A percentile compares a stretch with the other conserved stretches of the same genome.
Conservation (phyloP, 2,888 invertebrate genomes). For the Harpalus rubripes region DNA sequence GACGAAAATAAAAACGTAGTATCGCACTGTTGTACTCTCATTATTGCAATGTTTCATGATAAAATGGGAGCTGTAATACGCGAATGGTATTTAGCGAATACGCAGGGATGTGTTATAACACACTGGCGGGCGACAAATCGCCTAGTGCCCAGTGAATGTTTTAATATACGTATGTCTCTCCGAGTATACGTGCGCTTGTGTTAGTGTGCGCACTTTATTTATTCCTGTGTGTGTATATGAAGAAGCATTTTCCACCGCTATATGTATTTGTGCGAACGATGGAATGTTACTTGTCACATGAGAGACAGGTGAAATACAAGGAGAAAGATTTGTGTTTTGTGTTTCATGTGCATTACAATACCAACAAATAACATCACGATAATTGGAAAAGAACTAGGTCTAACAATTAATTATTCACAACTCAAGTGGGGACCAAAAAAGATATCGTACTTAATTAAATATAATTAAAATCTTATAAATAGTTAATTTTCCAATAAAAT, state of each 20-base stretch:
- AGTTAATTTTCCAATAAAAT: too few relatives aligned
- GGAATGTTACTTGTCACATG: constrained; percentile 27
- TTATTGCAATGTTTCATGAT: constrained; percentile 67
- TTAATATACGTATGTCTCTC: constrained; percentile 29
- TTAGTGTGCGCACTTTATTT: constrained; percentile 11
- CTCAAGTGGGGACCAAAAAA: too few relatives aligned
- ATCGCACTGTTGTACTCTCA: constrained; percentile 65
- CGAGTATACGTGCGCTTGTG: neutral
- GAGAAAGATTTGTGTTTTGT: constrained; percentile 32
- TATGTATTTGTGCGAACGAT: neutral
- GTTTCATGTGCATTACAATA: neutral
- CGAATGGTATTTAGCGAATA: constrained; percentile 65
- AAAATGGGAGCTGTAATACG: constrained; percentile 65
- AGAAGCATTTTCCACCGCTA: neutral
- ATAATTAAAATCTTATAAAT: too few relatives aligned
- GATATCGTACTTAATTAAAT: too few relatives aligned
- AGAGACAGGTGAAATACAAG: constrained; percentile 5
- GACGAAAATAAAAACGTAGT: constrained; percentile 64
- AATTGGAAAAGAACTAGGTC: too few relatives aligned
- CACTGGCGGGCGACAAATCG: constrained; percentile 56
- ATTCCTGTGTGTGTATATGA: neutral
- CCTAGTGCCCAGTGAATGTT: constrained; percentile 49
- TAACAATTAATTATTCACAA: too few relatives aligned
- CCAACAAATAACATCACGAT: too few relatives aligned
- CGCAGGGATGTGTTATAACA: constrained; percentile 59